Conservation (phyloP, 2,113 vertebrate species). For the Sminthopsis crassicaudata region DNA sequence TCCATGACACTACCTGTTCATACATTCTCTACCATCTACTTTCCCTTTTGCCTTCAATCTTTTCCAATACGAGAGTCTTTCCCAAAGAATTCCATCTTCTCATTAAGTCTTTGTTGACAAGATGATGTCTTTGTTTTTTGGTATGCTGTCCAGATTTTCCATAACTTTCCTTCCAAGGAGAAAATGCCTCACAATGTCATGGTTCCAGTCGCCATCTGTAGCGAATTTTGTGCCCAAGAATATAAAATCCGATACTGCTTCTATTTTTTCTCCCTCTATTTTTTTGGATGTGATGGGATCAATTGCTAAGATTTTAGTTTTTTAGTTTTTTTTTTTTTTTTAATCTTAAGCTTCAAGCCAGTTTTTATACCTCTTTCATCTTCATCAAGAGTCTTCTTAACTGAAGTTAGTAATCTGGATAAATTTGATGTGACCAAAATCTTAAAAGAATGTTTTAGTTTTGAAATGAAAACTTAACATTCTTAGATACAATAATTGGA, state of each 20-base stretch:
- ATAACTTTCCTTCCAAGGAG: neutral
- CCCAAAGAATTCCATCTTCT: neutral
- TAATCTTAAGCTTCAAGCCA: neutral
- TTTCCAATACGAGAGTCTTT: neutral
- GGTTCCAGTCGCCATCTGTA: neutral
- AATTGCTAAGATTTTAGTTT: neutral
- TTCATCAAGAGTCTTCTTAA: neutral
- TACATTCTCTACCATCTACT: neutral
- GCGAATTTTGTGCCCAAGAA: neutral
- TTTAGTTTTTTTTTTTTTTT: neutral
- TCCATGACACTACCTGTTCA: neutral
- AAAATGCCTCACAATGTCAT: neutral
- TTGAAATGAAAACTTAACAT: slow-evolving; percentile 34
- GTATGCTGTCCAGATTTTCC: neutral
- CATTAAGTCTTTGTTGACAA: neutral
- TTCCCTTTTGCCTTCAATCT: neutral
- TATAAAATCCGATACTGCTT: neutral
- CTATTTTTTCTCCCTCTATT: neutral
- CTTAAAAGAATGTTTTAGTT: neutral
- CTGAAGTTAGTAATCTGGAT: neutral
- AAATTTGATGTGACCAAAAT: slow-evolving; percentile 35
- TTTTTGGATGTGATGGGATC: neutral
- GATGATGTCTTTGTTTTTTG: neutral
- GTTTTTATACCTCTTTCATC: neutral
- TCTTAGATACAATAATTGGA: neutral